A percentile compares a stretch with the other conserved stretches of the same genome.
Evolutionary conservation across 92 coral and sea anemone species (phyloP).

Genomic region (Virgularia gustaviana): DNA sequence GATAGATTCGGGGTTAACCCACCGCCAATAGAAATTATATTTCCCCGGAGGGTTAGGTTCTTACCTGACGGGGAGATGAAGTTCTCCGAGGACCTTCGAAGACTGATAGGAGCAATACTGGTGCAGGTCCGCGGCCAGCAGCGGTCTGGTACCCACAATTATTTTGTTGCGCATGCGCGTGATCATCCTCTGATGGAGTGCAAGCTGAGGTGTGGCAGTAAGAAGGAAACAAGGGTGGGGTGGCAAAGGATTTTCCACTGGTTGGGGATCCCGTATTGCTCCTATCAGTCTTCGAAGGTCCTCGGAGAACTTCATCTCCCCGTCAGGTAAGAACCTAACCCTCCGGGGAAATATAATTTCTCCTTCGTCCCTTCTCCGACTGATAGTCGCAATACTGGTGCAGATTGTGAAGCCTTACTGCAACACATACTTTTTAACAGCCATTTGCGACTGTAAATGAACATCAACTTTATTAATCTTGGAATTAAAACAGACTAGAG

Average conservation of each 20-base stretch:
- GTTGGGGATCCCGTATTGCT: constrained; percentile 22
- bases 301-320: constrained; percentile 32
- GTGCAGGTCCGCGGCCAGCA: constrained; percentile 30
- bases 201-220: not conserved
- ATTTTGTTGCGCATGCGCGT: not conserved
- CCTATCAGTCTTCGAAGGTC: constrained; percentile 19
- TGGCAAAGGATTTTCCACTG: not conserved
- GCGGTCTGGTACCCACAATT: constrained; percentile 17
- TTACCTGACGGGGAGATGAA: constrained; percentile 56
- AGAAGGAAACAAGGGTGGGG: not conserved
- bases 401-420: constrained; percentile 15
- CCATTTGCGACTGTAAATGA: no score
- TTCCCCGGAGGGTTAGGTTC: no score
- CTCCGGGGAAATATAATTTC: constrained; percentile 19
- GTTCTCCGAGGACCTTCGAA: constrained; percentile 52
- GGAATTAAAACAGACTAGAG: no score
- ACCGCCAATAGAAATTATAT: no score
- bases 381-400: constrained; percentile 28
- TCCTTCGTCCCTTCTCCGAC: constrained; percentile 29
- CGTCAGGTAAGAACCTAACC: constrained; percentile 12
- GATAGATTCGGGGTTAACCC: constrained; percentile 2
- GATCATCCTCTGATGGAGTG: not conserved
- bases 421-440: not conserved
- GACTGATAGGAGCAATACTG: constrained; percentile 59
- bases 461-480: no score